These are phyloP conservation scores for Dendroctonus valens DNA, from an alignment of 1,140 invertebrate species.

Conservation along the genomic window DNA sequence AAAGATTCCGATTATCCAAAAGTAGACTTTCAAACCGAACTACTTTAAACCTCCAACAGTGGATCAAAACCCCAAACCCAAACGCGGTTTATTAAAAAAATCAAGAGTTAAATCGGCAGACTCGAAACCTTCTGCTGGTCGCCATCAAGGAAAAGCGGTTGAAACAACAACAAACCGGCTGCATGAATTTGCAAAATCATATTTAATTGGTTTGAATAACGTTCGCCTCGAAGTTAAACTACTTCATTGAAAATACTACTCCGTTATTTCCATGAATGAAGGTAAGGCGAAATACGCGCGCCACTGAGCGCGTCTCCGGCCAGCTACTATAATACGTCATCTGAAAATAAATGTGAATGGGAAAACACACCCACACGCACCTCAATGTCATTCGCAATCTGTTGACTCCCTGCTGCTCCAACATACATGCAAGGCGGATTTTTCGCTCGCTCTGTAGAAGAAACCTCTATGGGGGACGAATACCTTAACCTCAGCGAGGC, in stretches of 20 bases:
- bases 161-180: too few relatives aligned
- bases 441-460: slow-evolving; percentile 9
- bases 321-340: slow-evolving; percentile 27
- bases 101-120: too few relatives aligned
- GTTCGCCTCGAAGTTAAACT: slow-evolving; percentile 1
- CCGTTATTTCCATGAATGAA: slow-evolving; percentile 12
- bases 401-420: slow-evolving; percentile 23
- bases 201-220: slow-evolving; percentile 1
- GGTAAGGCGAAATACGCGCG: slow-evolving; percentile 1
- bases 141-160: too few relatives aligned
- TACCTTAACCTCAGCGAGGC: background rate
- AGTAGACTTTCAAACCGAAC: too few relatives aligned
- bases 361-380: slow-evolving; percentile 45
- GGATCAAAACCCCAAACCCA: too few relatives aligned
- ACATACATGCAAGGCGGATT: slow-evolving; percentile 22
- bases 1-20: too few relatives aligned
- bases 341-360: slow-evolving; percentile 41
- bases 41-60: too few relatives aligned
- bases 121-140: too few relatives aligned
- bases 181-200: slow-evolving; percentile 2
- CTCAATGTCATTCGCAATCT: slow-evolving; percentile 46
- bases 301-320: slow-evolving; percentile 19
- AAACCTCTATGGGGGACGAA: background rate
- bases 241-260: slow-evolving; percentile 6
- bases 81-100: too few relatives aligned